Evolutionary conservation across 2,113 vertebrate species (phyloP).

Genomic region (Chinchilla lanigera): DNA sequence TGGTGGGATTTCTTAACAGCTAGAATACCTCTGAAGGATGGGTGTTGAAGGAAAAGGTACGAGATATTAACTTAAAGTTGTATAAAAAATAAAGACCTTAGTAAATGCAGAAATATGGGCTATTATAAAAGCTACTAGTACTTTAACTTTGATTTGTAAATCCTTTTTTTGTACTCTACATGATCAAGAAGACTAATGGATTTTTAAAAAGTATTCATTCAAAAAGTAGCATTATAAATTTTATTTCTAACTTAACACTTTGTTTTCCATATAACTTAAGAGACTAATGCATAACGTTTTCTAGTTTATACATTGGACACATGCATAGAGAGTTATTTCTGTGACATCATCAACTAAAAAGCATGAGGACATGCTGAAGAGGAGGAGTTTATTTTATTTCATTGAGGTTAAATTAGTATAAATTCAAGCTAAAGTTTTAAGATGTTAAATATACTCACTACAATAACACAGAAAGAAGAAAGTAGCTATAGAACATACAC

Average conservation of each 20-base stretch:
- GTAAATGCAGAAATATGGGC: not conserved
- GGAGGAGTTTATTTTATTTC: too few relatives aligned
- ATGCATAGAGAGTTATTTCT: not conserved
- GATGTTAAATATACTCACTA: not conserved
- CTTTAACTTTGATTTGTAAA: not conserved
- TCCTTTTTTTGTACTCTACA: not conserved
- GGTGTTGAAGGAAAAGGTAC: not conserved
- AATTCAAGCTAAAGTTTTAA: not conserved
- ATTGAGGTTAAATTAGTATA: not conserved
- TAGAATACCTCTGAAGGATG: not conserved
- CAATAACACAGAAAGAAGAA: not conserved
- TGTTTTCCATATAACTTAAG: not conserved
- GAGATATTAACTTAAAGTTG: not conserved
- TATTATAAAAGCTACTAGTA: not conserved
- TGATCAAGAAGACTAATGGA: not conserved
- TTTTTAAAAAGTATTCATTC: not conserved
- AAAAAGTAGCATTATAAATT: not conserved
- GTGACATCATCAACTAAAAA: not conserved
- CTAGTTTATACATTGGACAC: not conserved
- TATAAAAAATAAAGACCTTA: not conserved
- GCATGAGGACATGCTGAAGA: not conserved
- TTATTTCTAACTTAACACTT: not conserved
- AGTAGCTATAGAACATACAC: not conserved
- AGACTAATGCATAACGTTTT: not conserved
- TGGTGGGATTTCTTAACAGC: not conserved